These are phyloP conservation scores for Naja naja DNA, from an alignment of 2,113 vertebrate genomes.

Conservation along the genomic window DNA sequence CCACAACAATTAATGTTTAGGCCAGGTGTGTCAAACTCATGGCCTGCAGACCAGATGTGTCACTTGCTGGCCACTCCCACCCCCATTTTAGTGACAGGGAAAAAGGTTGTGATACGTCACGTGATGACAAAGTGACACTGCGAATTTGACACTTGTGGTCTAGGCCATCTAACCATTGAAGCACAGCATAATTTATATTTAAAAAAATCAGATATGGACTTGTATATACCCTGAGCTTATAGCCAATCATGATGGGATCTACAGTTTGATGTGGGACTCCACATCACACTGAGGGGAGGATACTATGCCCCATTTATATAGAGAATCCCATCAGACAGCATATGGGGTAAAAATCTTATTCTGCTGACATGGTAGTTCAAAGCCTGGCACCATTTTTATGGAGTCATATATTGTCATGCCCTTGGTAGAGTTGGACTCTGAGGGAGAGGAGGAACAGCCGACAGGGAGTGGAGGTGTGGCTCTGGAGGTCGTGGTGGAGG, in stretches of 20 bases:
- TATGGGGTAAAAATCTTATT: not conserved
- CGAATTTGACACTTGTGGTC: too few species aligned
- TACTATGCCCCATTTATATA: not conserved
- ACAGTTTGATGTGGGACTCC: not conserved
- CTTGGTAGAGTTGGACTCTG: too few species aligned
- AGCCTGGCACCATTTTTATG: not conserved
- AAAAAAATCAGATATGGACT: not conserved
- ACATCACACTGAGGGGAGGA: not conserved
- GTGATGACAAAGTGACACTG: too few species aligned
- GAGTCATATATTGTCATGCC: not conserved
- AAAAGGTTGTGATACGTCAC: too few species aligned
- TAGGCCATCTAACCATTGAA: not conserved
- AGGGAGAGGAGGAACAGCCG: too few species aligned
- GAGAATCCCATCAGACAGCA: not conserved
- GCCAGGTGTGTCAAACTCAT: too few species aligned
- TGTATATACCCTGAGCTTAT: not conserved
- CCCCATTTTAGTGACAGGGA: too few species aligned
- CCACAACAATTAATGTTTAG: not conserved
- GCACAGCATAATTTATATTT: not conserved
- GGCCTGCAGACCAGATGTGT: too few species aligned
- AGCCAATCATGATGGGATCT: not conserved
- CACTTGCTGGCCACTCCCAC: too few species aligned
- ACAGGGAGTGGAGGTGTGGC: too few species aligned
- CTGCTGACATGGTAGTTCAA: not conserved
- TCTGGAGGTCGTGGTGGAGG: too few species aligned